Evolutionary conservation across 92 coral and sea anemone genomes (phyloP), one percentile per base, ranked within the genome.

Genomic region (Scolanthus callimorphus): DNA sequence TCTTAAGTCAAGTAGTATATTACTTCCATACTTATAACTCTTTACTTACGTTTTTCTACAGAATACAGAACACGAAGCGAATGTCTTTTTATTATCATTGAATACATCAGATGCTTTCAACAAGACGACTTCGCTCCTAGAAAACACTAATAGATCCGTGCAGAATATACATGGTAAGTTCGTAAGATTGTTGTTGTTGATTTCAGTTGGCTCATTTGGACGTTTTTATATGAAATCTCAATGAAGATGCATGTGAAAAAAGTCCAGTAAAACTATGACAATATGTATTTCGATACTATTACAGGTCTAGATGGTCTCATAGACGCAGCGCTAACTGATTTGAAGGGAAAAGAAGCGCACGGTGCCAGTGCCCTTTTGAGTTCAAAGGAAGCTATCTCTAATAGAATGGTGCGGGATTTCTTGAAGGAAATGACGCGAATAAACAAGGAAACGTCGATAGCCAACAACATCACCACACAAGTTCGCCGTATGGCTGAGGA

Each of bases 391-490:
- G 64, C 57, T 15, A 73, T 72, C 3, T 55, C 64, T 1, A 28
- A 54, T 27, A 59, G 63, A 3, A 71, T 80, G 80, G 63, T 65
- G n/a, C 60, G 75, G 15, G 31, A 69, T 23, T 71, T 71, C 34
- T 51, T 48, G 3, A 45, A 46, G 2, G 73, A 78, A n/a, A 25
- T 49, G 15, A 27, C 0, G 27, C 29, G 30, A 3, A 73, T 82
- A 22, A 37, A 44, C 27, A 57, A 52, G 25, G 54, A 49, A 17
- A 41, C 54, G 15, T 20, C 20, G 25, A 63, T 54, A 34, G 82
- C 90, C 62, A 70, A 78, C 27, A 90, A 86, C 67, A 12, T 71
- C 11, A 77, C 97, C 25, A 56, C 73, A 8, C 48, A 29, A 21
- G 89, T 75, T 29, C 69, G 53, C n/a, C 39, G 63, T 26, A 26